Conservation (phyloP, 2,888 invertebrate genomes). For the Acleris cristana region DNA sequence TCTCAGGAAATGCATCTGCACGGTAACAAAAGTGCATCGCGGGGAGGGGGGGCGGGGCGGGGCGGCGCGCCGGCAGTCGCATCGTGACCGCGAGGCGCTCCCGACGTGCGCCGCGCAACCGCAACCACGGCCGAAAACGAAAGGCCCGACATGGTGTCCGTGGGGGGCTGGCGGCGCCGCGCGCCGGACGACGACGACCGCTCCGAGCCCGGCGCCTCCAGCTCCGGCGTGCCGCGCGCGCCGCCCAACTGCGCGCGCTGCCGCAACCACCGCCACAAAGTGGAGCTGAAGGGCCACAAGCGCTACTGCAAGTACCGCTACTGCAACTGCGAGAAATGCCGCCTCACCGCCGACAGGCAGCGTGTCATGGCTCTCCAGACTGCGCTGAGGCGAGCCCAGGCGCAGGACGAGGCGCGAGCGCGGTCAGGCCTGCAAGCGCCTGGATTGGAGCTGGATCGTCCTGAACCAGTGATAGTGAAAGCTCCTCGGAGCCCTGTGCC, state of each 20-base stretch:
- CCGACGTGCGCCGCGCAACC: constrained; percentile 76
- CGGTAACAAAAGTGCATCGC: constrained; percentile 46
- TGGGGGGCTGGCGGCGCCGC: constrained; percentile 78
- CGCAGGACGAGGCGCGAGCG: constrained; percentile 90
- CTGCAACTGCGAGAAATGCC: constrained; percentile 94
- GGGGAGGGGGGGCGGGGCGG: constrained; percentile 54
- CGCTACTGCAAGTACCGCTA: constrained; percentile 93
- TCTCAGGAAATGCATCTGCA: constrained; percentile 63
- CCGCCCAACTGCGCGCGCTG: constrained; percentile 97
- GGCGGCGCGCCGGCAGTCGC: constrained; percentile 66
- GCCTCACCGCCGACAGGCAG: constrained; percentile 93
- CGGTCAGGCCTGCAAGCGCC: constrained; percentile 68
- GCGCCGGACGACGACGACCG: constrained; percentile 78
- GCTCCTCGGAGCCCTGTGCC: constrained; percentile 71
- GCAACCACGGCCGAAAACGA: constrained; percentile 41
- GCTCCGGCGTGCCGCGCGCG: constrained; percentile 88
- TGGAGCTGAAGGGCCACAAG: constrained; percentile 95
- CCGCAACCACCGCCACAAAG: constrained; percentile 94
- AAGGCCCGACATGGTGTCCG: constrained; percentile 71
- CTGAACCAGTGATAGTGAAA: constrained; percentile 75
- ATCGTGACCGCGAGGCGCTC: constrained; percentile 84
- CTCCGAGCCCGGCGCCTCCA: constrained; percentile 77
- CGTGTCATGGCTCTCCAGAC: constrained; percentile 95
- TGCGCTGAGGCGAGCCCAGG: constrained; percentile 91
- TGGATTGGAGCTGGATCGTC: constrained; percentile 74